Base-by-base conservation (phyloP, 2,888 invertebrate genomes). In the Trichopoda pennipes region DNA sequence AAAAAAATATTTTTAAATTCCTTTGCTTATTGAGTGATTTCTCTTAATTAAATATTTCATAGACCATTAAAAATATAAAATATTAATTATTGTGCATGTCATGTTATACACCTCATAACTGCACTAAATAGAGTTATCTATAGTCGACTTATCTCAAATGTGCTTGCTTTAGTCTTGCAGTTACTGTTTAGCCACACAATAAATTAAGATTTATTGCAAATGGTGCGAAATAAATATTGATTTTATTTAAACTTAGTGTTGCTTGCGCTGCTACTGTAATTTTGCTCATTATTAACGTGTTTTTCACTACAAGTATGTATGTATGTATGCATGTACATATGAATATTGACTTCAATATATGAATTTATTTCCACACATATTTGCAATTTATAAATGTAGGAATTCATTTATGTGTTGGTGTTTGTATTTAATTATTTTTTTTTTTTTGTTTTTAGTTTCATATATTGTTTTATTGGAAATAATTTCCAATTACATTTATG, bases 201-300 rank as follows among this genome's bases (percentile, higher is more conserved):
- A 85, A 83, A 85, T 85, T 84, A 84, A 85, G 84, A 85, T 85
- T 85, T 85, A 85, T 84, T 83, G 80, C 83, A 79, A 83, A 84
- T 81, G 77, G 84, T 83, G 84, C 73, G 84, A 85, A 85, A 85
- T 85, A 83, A 84, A 85, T 85, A 84, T 85, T 81, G 78, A 81
- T 85, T 83, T 84, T 84, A 69, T 84, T 81, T 78, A 70, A 76
- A 64, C 55, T 63, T 55, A 44, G 12, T 21, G 17, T 35, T 64
- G 55, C 69, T 28, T 28, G 28, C 68, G 16, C 17, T 74, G 58
- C 64, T 74, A 58, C 42, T 69, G 82, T 79, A 76, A 82, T 79
- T 82, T 76, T 68, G 49, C 72, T 82, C 72, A 72, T 79, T 79
- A 78, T 32, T 76, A 55, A 55, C 60, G 32, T 61, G 47, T 58